Evolutionary conservation across 2,797 vertebrate species (phyloP), one percentile per base, ranked within the genome.

Genomic region (Bradypodion pumilum): DNA sequence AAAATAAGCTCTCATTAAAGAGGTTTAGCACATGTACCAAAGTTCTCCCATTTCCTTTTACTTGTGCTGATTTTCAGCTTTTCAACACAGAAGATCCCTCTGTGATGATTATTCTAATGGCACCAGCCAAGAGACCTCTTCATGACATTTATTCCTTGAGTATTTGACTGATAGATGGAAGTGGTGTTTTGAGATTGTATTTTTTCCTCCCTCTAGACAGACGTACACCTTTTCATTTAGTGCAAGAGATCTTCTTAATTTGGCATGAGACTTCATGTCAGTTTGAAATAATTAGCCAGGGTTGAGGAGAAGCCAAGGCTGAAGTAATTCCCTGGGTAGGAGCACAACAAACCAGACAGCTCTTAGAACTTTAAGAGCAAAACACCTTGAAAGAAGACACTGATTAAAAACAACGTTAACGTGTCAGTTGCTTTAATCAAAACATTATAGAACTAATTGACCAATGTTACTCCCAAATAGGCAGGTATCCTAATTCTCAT

Each of bases 41-140:
- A 52, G 7, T 25, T 77, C 21, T 5, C 29, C 19, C 23, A 66
- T 81, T 42, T 21, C 60, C 44, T 62, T 76, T 86, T 56, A 52
- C n/a, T 76, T 62, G 7, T 66, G 49, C 37, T 60, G n/a, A 27
- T 60, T 60, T 74, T 60, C 42, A 63, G 32, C 2, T 62, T 37
- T 72, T 35, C 62, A 77, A 60, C 16, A 35, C 10, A 46, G 42
- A 40, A 35, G 16, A 29, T 63, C 37, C 42, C 49, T 70, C 37
- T 81, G 44, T 69, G n/a, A n/a, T 21, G 29, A 80, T 75, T 68
- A 46, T 66, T 68, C 65, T 44, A 80, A 75, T 59, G 37, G 62
- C 10, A 23, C 52, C 4, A 40, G 62, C 37, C 46, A 83, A 68
- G 27, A 29, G 46, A 56, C 10, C 19, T 75, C 46, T 83, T 68